Percentiles rank a stretch among this genome's conserved stretches.
These are phyloP conservation scores for Empidonax alnorum DNA, from an alignment of 2,113 vertebrate species.

Conservation along the genomic window DNA sequence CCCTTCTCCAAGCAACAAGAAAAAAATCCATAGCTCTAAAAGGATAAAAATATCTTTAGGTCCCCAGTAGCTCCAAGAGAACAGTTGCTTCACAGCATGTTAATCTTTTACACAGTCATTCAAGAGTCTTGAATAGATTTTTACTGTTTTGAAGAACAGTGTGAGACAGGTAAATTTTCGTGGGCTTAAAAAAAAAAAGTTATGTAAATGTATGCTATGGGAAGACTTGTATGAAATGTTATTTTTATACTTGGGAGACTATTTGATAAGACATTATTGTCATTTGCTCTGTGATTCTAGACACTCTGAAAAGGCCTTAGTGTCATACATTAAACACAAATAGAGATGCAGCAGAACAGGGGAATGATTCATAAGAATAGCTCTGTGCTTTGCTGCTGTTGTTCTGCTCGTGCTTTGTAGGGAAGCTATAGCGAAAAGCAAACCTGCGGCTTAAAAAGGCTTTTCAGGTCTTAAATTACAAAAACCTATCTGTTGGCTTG, in stretches of 20 bases:
- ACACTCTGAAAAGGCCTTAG: slow-evolving; percentile 9
- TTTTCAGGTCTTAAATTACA: slow-evolving; percentile 25
- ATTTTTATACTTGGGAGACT: slow-evolving; percentile 19
- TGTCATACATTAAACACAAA: slow-evolving; percentile 9
- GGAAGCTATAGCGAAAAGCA: not conserved
- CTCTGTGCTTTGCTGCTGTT: not conserved
- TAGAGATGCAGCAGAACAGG: not conserved
- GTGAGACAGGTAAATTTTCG: not conserved
- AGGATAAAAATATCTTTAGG: not conserved
- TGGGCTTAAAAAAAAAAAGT: not conserved
- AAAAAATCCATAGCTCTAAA: not conserved
- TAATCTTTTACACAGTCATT: not conserved
- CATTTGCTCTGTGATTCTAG: slow-evolving; percentile 17
- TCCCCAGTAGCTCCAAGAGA: not conserved
- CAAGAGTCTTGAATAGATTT: not conserved
- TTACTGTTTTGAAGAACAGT: not conserved
- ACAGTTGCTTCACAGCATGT: not conserved
- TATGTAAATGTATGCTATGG: slow-evolving; percentile 13
- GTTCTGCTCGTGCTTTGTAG: not conserved
- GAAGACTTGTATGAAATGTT: slow-evolving; percentile 4
- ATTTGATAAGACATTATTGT: slow-evolving; percentile 13
- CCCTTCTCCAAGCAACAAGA: not conserved
- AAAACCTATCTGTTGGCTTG: not conserved
- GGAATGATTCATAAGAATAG: not conserved
- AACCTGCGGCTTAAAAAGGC: not conserved